A percentile compares a stretch with the other conserved stretches of the same genome.
phyloP scores from a whole-genome alignment of 1,140 invertebrate genomes.

The Rhysida immarginata region DNA sequence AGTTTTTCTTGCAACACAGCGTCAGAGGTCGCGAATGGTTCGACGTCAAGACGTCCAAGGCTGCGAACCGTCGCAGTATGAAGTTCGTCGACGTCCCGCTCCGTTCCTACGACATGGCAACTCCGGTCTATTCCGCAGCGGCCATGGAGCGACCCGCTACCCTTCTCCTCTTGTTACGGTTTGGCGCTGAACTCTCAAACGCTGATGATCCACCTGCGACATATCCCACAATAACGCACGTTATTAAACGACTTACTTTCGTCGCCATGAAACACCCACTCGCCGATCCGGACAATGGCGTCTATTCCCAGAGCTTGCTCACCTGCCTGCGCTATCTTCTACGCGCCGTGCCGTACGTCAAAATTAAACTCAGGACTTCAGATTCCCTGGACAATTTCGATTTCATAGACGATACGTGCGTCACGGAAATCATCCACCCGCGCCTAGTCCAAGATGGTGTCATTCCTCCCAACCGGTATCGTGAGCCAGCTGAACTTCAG shows the following conservation, averaged over 20 bases:
- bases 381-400: no score
- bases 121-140: neutral
- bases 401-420: no score
- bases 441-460: no score
- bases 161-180: neutral
- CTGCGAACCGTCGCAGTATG: neutral
- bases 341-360: no score
- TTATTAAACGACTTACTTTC: neutral
- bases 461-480: no score
- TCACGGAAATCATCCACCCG: no score
- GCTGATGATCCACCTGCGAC: neutral
- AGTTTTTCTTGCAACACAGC: neutral
- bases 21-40: neutral
- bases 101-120: neutral
- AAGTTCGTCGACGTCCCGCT: neutral
- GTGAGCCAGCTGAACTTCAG: no score
- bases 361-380: no score
- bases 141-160: neutral
- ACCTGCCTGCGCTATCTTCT: no score
- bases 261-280: no score
- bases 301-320: no score
- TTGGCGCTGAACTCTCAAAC: neutral
- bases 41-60: neutral
- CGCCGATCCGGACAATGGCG: no score
- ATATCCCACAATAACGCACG: neutral